These are phyloP conservation scores for Papilio dardanus DNA, from an alignment of 1,140 invertebrate species.

Conservation along the genomic window DNA sequence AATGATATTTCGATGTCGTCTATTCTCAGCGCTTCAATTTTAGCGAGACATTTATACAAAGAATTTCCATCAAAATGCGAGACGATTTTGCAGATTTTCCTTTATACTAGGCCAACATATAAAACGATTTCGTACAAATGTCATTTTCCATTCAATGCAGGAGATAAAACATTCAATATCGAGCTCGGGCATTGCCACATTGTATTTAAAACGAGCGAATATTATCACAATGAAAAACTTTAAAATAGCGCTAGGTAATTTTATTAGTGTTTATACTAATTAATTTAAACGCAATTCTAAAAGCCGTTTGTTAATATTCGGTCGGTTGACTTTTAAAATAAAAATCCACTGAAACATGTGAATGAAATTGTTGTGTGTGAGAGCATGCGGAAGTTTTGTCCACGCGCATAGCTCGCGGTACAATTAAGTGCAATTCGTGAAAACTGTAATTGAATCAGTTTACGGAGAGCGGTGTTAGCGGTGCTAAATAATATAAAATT, in stretches of 20 bases:
- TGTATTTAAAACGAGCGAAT: not conserved
- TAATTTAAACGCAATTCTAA: not conserved
- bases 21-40: constrained; percentile 19
- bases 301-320: not conserved
- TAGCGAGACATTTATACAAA: constrained; percentile 4
- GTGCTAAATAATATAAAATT: not conserved
- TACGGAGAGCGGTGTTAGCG: not conserved
- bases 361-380: not conserved
- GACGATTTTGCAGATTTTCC: constrained; percentile 21
- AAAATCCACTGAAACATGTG: not conserved
- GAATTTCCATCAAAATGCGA: constrained; percentile 26
- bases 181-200: not conserved
- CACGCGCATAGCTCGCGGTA: not conserved
- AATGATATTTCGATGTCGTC: not conserved
- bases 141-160: constrained; percentile 3
- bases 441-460: constrained; percentile 12
- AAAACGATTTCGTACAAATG: constrained; percentile 2
- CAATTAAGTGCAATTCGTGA: not conserved
- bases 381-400: constrained; percentile 7
- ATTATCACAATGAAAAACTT: not conserved
- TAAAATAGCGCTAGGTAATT: not conserved
- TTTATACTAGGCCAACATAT: not conserved
- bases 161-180: constrained; percentile 15
- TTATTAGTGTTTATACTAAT: not conserved
- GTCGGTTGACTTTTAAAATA: not conserved